Percentiles rank a stretch among this genome's conserved stretches.
phyloP scores from a whole-genome alignment of 2,113 vertebrate species.

The Conger conger region DNA sequence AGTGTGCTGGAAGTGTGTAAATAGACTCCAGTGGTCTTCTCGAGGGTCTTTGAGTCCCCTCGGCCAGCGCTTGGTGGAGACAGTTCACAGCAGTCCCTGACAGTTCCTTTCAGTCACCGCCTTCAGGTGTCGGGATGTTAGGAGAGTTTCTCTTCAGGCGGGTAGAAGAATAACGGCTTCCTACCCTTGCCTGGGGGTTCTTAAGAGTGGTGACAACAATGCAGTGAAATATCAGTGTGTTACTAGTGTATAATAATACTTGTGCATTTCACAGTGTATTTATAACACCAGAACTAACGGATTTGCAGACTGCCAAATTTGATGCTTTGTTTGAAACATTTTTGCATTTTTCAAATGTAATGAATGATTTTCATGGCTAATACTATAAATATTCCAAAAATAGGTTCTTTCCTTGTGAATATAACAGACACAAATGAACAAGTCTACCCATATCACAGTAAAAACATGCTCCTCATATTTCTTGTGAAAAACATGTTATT shows the following conservation, averaged over 20 bases:
- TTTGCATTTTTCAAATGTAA: background rate
- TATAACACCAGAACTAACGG: background rate
- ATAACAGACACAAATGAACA: background rate
- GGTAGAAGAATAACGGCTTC: background rate
- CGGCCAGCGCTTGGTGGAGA: background rate
- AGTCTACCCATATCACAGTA: background rate
- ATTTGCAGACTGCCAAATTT: background rate
- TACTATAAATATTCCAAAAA: background rate
- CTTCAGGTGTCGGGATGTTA: background rate
- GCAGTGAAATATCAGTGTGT: background rate
- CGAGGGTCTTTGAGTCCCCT: background rate
- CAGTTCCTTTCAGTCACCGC: background rate
- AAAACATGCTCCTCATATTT: background rate
- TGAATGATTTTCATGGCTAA: too few species aligned
- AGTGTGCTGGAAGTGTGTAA: background rate
- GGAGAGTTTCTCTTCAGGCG: background rate
- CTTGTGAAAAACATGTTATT: too few species aligned
- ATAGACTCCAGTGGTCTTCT: background rate
- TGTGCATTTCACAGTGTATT: background rate
- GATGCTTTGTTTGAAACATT: background rate
- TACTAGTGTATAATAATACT: too few species aligned
- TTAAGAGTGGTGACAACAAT: background rate
- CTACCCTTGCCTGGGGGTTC: background rate
- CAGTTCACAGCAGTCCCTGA: slow-evolving; percentile 6
- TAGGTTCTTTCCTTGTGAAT: background rate